Evolutionary conservation across 2,113 vertebrate species (phyloP).

Genomic region (Leptocoma aspasia): DNA sequence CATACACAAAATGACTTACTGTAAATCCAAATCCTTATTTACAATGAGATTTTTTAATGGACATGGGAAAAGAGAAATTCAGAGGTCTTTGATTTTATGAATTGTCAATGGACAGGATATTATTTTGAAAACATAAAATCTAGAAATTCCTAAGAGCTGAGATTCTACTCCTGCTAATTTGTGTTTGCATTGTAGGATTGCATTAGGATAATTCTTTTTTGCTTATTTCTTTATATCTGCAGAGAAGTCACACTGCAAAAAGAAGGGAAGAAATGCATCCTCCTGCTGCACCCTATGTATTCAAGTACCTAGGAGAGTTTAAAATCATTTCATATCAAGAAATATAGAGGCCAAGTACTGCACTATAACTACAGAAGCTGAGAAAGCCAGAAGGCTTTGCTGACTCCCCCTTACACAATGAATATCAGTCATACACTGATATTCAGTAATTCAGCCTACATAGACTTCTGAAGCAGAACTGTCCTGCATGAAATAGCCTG

Average conservation of each 20-base stretch:
- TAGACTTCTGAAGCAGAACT: neutral
- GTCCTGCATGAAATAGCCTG: neutral
- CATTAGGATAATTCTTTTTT: neutral
- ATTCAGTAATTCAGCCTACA: neutral
- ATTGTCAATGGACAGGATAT: neutral
- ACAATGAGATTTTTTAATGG: neutral
- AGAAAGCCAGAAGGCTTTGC: neutral
- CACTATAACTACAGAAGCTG: neutral
- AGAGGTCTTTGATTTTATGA: neutral
- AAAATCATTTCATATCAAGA: neutral
- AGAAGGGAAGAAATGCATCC: neutral
- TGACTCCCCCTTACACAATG: neutral
- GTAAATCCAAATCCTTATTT: neutral
- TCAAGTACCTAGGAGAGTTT: neutral
- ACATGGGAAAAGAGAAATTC: neutral
- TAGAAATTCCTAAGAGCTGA: neutral
- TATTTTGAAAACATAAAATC: neutral
- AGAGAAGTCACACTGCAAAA: neutral
- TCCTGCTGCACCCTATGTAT: neutral
- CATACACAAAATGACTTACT: neutral
- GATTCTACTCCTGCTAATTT: neutral
- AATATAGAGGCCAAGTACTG: neutral
- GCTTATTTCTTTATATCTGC: neutral
- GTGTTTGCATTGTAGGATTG: neutral
- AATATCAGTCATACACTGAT: neutral